Percentiles rank a stretch among this genome's conserved stretches.
phyloP scores from a whole-genome alignment of 1,140 invertebrate species.

The Drosophila ananassae region DNA sequence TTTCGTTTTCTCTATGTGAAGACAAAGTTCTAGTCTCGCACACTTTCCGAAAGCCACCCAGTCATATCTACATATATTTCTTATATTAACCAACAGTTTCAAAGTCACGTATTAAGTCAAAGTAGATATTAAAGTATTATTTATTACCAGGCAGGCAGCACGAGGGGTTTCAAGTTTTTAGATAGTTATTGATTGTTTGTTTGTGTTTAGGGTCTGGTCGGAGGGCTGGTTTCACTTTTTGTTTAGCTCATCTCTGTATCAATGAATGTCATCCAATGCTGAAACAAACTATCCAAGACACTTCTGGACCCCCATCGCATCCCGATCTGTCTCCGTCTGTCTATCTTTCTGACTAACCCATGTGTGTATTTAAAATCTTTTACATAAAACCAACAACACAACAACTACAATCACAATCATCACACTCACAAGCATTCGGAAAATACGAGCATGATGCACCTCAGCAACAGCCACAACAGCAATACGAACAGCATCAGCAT shows the following conservation, averaged over 20 bases:
- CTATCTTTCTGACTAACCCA: conserved; percentile 63
- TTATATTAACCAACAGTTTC: conserved; percentile 47
- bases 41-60: conserved; percentile 26
- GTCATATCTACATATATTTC: conserved; percentile 32
- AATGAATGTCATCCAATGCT: conserved; percentile 16
- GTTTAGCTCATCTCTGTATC: conserved; percentile 1
- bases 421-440: conserved; percentile 58
- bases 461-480: conserved; percentile 68
- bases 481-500: conserved; percentile 42
- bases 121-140: conserved; percentile 38
- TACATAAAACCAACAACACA: conserved; percentile 43
- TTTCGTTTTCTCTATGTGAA: conserved; percentile 77
- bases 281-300: conserved; percentile 5
- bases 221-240: not conserved
- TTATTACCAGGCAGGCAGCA: conserved; percentile 10
- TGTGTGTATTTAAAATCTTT: conserved; percentile 70
- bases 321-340: conserved; percentile 16
- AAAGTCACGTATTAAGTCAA: conserved; percentile 21
- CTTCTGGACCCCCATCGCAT: not conserved
- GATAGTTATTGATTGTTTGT: conserved; percentile 1
- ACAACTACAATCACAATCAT: conserved; percentile 15
- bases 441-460: conserved; percentile 70
- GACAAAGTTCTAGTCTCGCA: conserved; percentile 62
- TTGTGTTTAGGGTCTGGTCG: not conserved
- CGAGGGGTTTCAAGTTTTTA: not conserved